These are phyloP conservation scores for Tribolium freemani DNA, from an alignment of 2,888 invertebrate species.

Conservation along the genomic window DNA sequence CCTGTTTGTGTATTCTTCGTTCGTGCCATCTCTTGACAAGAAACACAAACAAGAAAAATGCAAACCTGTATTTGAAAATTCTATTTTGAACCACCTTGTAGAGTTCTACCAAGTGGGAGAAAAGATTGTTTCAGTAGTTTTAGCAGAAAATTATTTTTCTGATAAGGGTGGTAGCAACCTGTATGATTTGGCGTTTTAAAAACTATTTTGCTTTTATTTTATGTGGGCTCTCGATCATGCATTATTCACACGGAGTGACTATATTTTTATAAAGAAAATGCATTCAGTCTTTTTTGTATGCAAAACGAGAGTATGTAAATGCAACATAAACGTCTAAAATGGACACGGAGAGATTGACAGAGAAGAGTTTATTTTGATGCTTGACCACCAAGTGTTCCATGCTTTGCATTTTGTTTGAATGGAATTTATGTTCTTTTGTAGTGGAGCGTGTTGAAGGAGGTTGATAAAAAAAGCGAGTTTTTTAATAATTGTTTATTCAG, in stretches of 20 bases:
- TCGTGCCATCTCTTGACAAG: neutral
- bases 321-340: constrained; percentile 50
- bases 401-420: constrained; percentile 45
- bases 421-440: constrained; percentile 60
- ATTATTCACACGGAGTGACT: neutral
- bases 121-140: neutral
- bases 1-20: too few species aligned
- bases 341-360: constrained; percentile 52
- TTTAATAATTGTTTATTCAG: constrained; percentile 62
- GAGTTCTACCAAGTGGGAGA: neutral
- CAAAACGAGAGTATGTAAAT: constrained; percentile 40
- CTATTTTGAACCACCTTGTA: neutral
- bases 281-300: constrained; percentile 43
- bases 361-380: constrained; percentile 49
- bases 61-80: neutral
- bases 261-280: neutral
- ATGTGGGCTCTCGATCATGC: neutral
- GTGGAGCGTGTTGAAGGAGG: constrained; percentile 2
- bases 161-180: neutral
- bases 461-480: constrained; percentile 29
- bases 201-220: neutral
- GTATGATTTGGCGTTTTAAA: neutral
- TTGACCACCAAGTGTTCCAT: constrained; percentile 54
- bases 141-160: neutral
- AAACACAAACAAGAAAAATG: neutral